Conservation (phyloP, 2,113 vertebrate genomes). For the Elephas maximus region DNA sequence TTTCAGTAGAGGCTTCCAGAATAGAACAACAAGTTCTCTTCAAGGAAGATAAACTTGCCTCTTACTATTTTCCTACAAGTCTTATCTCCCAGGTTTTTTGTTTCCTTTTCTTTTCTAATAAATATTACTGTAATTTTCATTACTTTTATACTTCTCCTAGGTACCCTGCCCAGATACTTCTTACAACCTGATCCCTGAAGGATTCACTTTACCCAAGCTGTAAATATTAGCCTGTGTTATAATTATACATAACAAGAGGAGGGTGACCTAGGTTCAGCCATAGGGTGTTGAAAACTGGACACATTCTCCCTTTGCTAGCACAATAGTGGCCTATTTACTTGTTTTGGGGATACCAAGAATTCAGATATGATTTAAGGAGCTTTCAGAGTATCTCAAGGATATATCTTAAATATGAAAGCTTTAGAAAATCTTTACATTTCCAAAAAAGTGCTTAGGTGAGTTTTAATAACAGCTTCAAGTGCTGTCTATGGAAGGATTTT, state of each 20-base stretch:
- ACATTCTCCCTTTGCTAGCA: background rate
- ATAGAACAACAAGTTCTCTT: background rate
- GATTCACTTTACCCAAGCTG: background rate
- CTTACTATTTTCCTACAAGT: background rate
- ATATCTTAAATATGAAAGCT: background rate
- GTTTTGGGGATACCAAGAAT: background rate
- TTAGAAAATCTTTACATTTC: background rate
- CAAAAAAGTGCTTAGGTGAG: background rate
- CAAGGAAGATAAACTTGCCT: background rate
- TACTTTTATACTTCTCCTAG: background rate
- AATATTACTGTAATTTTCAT: background rate
- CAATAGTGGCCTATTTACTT: background rate
- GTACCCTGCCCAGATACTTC: background rate
- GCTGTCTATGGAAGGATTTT: background rate
- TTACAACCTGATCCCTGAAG: background rate
- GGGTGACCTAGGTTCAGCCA: background rate
- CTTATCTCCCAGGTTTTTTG: background rate
- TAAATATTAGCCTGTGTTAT: background rate
- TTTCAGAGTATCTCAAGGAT: background rate
- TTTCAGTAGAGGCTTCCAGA: background rate
- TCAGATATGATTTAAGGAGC: background rate
- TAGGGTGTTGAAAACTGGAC: background rate
- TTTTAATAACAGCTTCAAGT: background rate
- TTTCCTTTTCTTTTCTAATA: background rate
- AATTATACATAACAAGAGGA: background rate